A percentile compares a stretch with the other conserved stretches of the same genome.
phyloP scores from a whole-genome alignment of 1,140 invertebrate genomes.

The Conus betulinus region DNA sequence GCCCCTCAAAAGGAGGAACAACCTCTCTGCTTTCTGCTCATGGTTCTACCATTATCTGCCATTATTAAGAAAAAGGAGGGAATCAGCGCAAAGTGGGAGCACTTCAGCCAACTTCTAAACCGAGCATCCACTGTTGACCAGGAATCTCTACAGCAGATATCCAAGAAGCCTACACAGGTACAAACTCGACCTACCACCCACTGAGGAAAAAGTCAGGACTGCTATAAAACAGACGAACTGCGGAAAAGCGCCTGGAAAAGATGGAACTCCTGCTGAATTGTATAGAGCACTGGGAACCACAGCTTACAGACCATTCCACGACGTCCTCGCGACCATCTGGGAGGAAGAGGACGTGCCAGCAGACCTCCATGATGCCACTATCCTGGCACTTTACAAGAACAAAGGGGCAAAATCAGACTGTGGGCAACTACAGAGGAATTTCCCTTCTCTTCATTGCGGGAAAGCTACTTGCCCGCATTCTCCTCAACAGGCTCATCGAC shows the following conservation, averaged over 20 bases:
- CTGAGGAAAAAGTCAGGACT: too few species aligned
- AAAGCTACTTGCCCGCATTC: slow-evolving; percentile 47
- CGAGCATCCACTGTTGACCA: too few species aligned
- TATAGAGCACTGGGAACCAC: background rate
- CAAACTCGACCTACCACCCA: too few species aligned
- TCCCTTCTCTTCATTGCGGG: slow-evolving; percentile 51
- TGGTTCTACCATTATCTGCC: too few species aligned
- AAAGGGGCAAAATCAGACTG: slow-evolving; percentile 32
- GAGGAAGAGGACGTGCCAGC: slow-evolving; percentile 27
- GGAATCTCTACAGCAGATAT: too few species aligned
- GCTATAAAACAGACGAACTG: background rate
- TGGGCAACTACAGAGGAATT: slow-evolving; percentile 45
- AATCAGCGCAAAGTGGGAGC: too few species aligned
- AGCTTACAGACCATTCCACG: background rate
- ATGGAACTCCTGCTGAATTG: too few species aligned
- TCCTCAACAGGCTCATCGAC: slow-evolving; percentile 45
- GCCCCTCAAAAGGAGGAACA: too few species aligned
- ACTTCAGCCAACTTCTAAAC: too few species aligned
- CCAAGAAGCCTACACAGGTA: too few species aligned
- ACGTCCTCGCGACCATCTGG: background rate
- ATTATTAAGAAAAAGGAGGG: too few species aligned
- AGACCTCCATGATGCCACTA: slow-evolving; percentile 44
- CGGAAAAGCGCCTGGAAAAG: background rate
- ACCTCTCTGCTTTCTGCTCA: too few species aligned
- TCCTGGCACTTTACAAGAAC: background rate